A percentile compares a stretch with the other conserved stretches of the same genome.
These are phyloP conservation scores for Acestrorhynchus altus DNA, from an alignment of 2,797 vertebrate species.

Conservation along the genomic window DNA sequence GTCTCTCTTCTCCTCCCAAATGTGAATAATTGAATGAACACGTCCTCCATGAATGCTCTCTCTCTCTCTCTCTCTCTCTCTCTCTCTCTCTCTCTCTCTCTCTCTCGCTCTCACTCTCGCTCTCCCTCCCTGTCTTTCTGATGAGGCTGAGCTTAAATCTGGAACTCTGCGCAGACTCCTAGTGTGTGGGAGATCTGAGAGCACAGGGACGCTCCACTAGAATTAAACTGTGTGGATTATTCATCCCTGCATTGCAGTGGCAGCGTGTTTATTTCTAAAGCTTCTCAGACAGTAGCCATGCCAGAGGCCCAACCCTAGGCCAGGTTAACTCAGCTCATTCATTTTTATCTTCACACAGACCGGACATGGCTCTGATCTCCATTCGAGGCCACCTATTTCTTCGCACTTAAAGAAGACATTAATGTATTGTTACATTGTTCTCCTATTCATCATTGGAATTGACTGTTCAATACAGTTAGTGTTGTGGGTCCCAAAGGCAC, in stretches of 20 bases:
- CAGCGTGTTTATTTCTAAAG: constrained; percentile 39
- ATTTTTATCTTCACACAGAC: constrained; percentile 54
- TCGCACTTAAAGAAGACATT: constrained; percentile 75
- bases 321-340: constrained; percentile 22
- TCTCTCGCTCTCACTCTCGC: background rate
- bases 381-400: constrained; percentile 64
- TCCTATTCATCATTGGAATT: constrained; percentile 60
- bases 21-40: constrained; percentile 38
- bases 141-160: constrained; percentile 33
- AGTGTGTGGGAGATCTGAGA: constrained; percentile 55
- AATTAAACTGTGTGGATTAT: constrained; percentile 54
- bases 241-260: constrained; percentile 58
- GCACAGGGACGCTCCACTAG: constrained; percentile 40
- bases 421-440: constrained; percentile 61
- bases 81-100: background rate
- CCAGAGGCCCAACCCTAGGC: background rate
- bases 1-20: constrained; percentile 8
- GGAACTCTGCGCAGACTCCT: constrained; percentile 34
- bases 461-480: constrained; percentile 65
- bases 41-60: constrained; percentile 9
- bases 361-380: constrained; percentile 35
- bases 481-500: constrained; percentile 54
- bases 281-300: constrained; percentile 40
- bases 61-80: too few species aligned
- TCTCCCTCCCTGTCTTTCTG: background rate